phyloP scores from a whole-genome alignment of 2,113 vertebrate species.

The Pseudorectes ferrugineus region DNA sequence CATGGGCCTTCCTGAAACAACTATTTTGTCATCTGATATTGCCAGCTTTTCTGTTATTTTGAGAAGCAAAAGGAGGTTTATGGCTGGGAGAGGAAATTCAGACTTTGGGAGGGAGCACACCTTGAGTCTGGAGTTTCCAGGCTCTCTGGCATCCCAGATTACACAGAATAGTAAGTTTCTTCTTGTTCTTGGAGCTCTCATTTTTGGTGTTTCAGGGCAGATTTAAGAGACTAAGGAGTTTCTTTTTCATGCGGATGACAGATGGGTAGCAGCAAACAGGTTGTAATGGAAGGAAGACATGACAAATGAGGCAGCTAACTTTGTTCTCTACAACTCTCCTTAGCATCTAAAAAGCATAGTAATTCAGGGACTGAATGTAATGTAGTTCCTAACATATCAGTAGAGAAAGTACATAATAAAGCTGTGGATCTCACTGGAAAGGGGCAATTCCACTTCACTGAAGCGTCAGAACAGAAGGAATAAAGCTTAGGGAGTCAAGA shows the following conservation, averaged over 20 bases:
- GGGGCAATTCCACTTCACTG: neutral
- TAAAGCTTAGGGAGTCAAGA: neutral
- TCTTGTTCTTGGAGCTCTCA: neutral
- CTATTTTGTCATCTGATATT: neutral
- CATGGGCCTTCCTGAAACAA: neutral
- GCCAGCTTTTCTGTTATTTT: neutral
- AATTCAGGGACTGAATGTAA: neutral
- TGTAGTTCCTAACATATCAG: neutral
- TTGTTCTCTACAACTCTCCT: neutral
- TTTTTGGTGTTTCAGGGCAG: neutral
- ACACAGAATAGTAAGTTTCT: neutral
- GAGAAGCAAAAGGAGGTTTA: neutral
- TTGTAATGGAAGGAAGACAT: conserved; percentile 19
- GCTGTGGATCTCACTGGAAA: neutral
- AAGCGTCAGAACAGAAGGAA: neutral
- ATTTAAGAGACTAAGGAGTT: conserved; percentile 1
- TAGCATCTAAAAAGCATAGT: neutral
- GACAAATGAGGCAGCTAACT: conserved; percentile 34
- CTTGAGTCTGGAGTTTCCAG: neutral
- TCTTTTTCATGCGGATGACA: conserved; percentile 11
- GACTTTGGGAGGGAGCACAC: neutral
- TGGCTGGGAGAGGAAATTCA: neutral
- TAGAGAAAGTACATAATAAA: neutral
- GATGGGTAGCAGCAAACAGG: conserved; percentile 7
- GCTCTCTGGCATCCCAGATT: neutral